These are phyloP conservation scores for Trachelus tabidus DNA, from an alignment of 2,888 invertebrate genomes.

Conservation along the genomic window DNA sequence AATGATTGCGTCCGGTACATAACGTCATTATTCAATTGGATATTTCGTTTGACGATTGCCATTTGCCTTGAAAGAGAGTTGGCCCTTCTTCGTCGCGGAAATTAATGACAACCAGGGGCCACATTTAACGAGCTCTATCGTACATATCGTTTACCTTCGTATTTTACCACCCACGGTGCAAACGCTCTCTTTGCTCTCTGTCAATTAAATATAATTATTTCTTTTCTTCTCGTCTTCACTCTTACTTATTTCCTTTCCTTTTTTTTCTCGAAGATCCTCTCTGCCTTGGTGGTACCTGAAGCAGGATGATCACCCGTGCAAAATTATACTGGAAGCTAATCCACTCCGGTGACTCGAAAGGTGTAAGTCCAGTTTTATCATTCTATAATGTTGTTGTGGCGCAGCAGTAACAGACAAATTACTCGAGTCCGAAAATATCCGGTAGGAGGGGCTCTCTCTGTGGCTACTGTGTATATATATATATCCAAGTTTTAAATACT, in stretches of 20 bases:
- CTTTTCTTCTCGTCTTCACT: neutral
- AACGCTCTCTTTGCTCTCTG: neutral
- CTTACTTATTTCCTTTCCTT: neutral
- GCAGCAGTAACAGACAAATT: neutral
- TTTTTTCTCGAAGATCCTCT: neutral
- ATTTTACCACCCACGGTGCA: neutral
- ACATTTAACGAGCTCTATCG: neutral
- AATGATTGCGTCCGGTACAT: constrained; percentile 16
- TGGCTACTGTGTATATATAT: neutral
- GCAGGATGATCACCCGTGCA: constrained; percentile 46
- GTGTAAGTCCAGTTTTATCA: constrained; percentile 44
- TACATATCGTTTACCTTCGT: too few relatives aligned
- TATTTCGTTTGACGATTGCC: constrained; percentile 12
- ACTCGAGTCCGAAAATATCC: neutral
- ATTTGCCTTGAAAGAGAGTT: constrained; percentile 10
- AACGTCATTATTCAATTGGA: constrained; percentile 27
- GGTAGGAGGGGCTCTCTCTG: neutral
- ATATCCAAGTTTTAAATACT: neutral
- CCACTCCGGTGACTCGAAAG: constrained; percentile 46
- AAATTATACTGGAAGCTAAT: constrained; percentile 58
- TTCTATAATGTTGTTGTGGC: neutral
- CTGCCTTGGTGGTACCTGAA: neutral
- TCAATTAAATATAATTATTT: neutral
- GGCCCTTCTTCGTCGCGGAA: neutral
- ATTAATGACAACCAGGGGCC: neutral